Conservation (phyloP, 2,113 vertebrate species). For the Nansenia antarctica region DNA sequence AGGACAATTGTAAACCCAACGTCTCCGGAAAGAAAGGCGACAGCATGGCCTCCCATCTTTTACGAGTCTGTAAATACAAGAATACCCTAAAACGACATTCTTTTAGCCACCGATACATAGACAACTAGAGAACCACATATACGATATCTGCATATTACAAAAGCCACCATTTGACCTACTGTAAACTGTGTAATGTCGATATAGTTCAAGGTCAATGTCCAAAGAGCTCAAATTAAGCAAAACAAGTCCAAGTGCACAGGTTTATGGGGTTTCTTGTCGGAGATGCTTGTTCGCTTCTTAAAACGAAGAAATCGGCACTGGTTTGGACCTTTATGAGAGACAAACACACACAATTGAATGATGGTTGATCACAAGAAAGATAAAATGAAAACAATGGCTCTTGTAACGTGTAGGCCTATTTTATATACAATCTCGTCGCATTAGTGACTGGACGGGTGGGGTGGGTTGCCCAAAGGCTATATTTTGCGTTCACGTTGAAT, state of each 20-base stretch:
- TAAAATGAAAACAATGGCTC: not conserved
- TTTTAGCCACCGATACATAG: not conserved
- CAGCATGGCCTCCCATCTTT: constrained; percentile 31
- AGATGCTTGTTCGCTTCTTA: not conserved
- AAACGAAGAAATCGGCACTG: not conserved
- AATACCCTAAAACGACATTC: constrained; percentile 19
- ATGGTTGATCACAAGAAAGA: not conserved
- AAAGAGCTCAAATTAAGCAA: constrained; percentile 17
- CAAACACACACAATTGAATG: not conserved
- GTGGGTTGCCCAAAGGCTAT: no score
- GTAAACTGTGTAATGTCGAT: not conserved
- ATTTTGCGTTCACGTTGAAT: not conserved
- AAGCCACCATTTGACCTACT: not conserved
- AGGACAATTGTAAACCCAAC: constrained; percentile 33
- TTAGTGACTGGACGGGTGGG: not conserved
- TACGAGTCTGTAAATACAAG: constrained; percentile 44
- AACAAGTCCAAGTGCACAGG: constrained; percentile 50
- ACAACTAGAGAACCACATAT: not conserved
- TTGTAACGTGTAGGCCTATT: no score
- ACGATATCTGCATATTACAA: not conserved
- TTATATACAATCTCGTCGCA: not conserved
- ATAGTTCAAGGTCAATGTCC: constrained; percentile 57
- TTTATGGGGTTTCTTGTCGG: not conserved
- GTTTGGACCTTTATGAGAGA: not conserved
- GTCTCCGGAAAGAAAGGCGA: constrained; percentile 41